Conservation (phyloP, 1,140 invertebrate species). For the Ooceraea biroi region DNA sequence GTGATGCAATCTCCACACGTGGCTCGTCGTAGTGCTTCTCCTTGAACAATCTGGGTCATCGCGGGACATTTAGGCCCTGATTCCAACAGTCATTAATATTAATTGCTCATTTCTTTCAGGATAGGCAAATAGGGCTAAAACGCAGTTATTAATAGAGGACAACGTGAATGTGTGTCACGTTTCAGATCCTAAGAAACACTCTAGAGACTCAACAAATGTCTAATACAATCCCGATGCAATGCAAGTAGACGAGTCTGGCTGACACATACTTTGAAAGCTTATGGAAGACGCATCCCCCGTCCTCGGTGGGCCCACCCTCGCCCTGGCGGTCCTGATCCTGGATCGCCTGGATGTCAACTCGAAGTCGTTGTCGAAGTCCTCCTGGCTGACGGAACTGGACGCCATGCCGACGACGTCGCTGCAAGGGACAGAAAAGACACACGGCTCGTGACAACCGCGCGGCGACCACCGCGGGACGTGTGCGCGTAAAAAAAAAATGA, state of each 20-base stretch:
- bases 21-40: background rate
- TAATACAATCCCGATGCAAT: too few relatives aligned
- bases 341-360: conserved; percentile 87
- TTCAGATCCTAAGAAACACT: too few relatives aligned
- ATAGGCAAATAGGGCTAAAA: too few relatives aligned
- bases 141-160: too few relatives aligned
- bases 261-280: conserved; percentile 77
- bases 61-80: too few relatives aligned
- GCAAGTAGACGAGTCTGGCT: background rate
- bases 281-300: conserved; percentile 76
- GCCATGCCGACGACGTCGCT: conserved; percentile 86
- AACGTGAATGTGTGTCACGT: too few relatives aligned
- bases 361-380: conserved; percentile 89
- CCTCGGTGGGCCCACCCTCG: conserved; percentile 86
- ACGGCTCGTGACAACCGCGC: background rate
- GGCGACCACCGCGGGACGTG: background rate
- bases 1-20: background rate
- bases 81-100: too few relatives aligned
- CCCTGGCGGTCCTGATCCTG: conserved; percentile 87
- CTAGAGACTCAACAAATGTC: too few relatives aligned
- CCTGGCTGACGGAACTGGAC: conserved; percentile 90
- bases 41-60: background rate
- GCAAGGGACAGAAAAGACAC: conserved; percentile 24
- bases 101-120: too few relatives aligned
- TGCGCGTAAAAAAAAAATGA: background rate